Evolutionary conservation across 2,888 invertebrate species (phyloP).

Genomic region (Willowsia nigromaculata): DNA sequence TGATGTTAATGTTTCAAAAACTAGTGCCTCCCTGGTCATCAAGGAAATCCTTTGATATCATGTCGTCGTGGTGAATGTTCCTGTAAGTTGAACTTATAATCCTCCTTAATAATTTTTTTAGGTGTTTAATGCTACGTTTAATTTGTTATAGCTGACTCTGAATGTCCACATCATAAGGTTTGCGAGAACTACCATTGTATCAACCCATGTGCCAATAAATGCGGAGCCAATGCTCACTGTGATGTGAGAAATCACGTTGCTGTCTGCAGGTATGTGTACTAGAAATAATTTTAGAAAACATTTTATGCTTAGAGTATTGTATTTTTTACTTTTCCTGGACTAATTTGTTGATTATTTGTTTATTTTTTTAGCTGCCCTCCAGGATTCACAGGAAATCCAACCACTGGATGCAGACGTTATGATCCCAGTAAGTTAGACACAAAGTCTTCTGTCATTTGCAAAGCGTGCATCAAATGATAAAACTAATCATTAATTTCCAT

Average conservation of each 20-base stretch:
- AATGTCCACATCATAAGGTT: constrained; percentile 87
- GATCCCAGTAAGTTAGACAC: constrained; percentile 85
- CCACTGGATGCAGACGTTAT: constrained; percentile 86
- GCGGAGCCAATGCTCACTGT: constrained; percentile 89
- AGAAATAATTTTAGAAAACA: no score
- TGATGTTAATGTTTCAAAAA: no score
- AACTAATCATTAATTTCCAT: not conserved
- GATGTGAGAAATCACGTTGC: constrained; percentile 88
- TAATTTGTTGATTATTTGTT: not conserved
- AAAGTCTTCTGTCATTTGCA: not conserved
- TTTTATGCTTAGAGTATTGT: not conserved
- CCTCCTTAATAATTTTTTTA: not conserved
- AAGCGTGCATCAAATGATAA: not conserved
- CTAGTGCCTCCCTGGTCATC: constrained; percentile 87
- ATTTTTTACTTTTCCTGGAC: not conserved
- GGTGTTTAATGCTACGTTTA: not conserved
- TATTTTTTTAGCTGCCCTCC: constrained; percentile 83
- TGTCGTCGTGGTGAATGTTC: constrained; percentile 89
- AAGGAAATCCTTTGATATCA: constrained; percentile 88
- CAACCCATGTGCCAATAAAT: constrained; percentile 88
- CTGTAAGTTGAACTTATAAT: constrained; percentile 81
- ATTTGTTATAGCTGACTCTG: constrained; percentile 84
- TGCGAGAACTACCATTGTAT: constrained; percentile 90
- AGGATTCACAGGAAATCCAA: constrained; percentile 90
- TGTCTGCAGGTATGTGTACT: not conserved